Conservation (phyloP, 2,113 vertebrate species). For the Pholis gunnellus region DNA sequence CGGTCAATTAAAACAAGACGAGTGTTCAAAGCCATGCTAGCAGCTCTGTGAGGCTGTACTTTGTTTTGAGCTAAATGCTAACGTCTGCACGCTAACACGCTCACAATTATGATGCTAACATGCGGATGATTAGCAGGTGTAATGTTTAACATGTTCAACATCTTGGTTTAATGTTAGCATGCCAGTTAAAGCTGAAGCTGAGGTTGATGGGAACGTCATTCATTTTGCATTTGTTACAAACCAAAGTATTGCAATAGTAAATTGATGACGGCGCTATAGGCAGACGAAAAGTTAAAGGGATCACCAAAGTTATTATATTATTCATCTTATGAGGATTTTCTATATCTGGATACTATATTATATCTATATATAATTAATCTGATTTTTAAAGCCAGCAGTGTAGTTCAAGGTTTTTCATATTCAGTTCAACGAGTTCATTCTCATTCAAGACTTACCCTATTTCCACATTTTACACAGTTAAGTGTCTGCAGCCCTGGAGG, state of each 20-base stretch:
- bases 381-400: not conserved
- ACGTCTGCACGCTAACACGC: too few species aligned
- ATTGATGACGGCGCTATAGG: too few species aligned
- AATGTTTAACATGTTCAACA: not conserved
- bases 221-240: not conserved
- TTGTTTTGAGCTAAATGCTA: too few species aligned
- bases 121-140: not conserved
- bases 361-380: not conserved
- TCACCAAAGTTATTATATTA: not conserved
- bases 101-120: not conserved
- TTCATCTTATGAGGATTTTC: not conserved
- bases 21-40: not conserved
- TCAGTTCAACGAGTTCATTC: not conserved
- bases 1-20: not conserved
- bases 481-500: slow-evolving; percentile 26
- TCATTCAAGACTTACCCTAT: slow-evolving; percentile 17
- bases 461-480: slow-evolving; percentile 42
- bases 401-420: slow-evolving; percentile 6
- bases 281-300: not conserved
- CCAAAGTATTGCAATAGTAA: not conserved
- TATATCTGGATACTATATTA: not conserved
- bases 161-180: too few species aligned
- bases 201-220: not conserved
- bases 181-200: not conserved
- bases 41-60: too few species aligned